These are phyloP conservation scores for Catalaphyllia jardinei DNA, from an alignment of 64 coral and sea anemone species.

Conservation along the genomic window DNA sequence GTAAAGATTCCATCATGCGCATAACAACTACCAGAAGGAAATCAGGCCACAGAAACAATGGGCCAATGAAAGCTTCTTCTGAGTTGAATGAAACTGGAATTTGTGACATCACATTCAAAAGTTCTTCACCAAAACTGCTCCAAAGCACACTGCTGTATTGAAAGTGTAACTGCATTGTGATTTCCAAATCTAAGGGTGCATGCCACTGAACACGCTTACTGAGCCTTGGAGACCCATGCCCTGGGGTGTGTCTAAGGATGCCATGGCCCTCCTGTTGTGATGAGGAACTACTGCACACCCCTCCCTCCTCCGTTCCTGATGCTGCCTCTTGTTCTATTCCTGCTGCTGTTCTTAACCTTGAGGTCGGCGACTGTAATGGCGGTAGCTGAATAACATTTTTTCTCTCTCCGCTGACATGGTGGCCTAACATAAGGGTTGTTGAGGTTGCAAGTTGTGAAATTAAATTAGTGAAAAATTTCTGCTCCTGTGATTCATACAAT, in stretches of 20 bases:
- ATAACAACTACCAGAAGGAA: conserved; percentile 26
- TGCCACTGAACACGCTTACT: conserved; percentile 73
- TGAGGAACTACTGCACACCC: background rate
- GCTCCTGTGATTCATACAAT: conserved; percentile 69
- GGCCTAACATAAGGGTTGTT: conserved; percentile 57
- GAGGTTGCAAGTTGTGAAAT: conserved; percentile 71
- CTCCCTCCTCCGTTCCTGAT: background rate
- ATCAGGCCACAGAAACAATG: conserved; percentile 50
- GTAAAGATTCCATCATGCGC: conserved; percentile 40
- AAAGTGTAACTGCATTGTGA: conserved; percentile 24
- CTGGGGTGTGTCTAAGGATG: conserved; percentile 50
- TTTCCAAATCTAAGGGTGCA: conserved; percentile 39
- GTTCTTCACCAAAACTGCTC: conserved; percentile 29
- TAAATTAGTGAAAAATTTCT: conserved; percentile 73
- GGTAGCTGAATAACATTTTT: conserved; percentile 50
- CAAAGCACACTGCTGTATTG: conserved; percentile 47
- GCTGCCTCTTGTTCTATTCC: background rate
- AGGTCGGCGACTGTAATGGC: background rate
- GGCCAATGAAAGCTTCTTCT: background rate
- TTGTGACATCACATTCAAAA: conserved; percentile 21
- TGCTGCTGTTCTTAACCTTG: background rate
- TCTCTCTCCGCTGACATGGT: conserved; percentile 27
- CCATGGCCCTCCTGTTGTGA: conserved; percentile 49
- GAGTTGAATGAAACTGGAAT: background rate
- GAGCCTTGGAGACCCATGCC: conserved; percentile 38